These are phyloP conservation scores for Elephas maximus DNA, from an alignment of 2,113 vertebrate genomes.

Conservation along the genomic window DNA sequence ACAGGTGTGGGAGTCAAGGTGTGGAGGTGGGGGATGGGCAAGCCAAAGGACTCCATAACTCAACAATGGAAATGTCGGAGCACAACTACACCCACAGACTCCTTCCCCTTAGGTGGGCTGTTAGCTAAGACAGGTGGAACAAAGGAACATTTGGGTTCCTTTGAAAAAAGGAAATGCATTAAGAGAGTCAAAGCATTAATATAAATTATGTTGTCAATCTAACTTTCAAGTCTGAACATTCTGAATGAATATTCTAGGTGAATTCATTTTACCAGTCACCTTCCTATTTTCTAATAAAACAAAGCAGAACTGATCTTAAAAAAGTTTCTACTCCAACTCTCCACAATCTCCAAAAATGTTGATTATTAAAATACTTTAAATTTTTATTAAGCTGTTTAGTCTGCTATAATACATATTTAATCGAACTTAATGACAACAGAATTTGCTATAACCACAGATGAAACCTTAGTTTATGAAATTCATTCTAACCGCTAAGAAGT, in stretches of 20 bases:
- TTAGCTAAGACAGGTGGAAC: neutral
- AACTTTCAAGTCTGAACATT: conserved; percentile 44
- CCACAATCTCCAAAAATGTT: conserved; percentile 45
- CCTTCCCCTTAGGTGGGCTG: neutral
- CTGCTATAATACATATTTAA: conserved; percentile 37
- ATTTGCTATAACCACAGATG: neutral
- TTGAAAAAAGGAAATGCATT: conserved; percentile 34
- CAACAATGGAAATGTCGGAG: neutral
- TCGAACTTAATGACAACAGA: conserved; percentile 43
- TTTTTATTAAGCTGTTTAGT: conserved; percentile 53
- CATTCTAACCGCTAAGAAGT: conserved; percentile 64
- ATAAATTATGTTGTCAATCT: neutral
- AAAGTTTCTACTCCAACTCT: conserved; percentile 44
- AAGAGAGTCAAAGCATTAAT: conserved; percentile 4
- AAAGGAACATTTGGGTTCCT: conserved; percentile 40
- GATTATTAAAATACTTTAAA: conserved; percentile 60
- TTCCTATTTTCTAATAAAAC: conserved; percentile 55
- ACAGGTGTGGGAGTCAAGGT: neutral
- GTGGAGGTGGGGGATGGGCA: neutral
- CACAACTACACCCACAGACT: neutral
- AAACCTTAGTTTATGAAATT: conserved; percentile 56
- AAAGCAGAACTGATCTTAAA: conserved; percentile 1
- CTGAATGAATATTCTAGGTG: conserved; percentile 2
- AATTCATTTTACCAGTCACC: conserved; percentile 38
- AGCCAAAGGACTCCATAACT: neutral